phyloP scores from a whole-genome alignment of 2,888 invertebrate species.

The Cataglyphis rosenhaueri region DNA sequence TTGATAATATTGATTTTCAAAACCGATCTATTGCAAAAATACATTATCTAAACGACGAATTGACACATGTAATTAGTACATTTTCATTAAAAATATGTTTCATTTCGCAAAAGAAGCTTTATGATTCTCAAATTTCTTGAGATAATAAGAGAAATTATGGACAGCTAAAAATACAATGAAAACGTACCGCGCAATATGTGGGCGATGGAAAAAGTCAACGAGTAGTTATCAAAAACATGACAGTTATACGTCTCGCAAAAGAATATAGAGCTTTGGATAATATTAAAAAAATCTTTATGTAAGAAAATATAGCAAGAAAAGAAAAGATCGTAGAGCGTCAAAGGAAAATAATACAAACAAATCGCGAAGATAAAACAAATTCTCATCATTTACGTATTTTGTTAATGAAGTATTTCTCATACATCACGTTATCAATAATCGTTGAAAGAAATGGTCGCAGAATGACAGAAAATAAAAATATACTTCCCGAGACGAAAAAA shows the following conservation, averaged over 20 bases:
- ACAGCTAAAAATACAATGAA: not conserved
- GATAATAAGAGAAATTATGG: not conserved
- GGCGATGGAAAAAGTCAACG: not conserved
- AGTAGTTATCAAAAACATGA: slow-evolving; percentile 26
- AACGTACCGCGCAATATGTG: not conserved
- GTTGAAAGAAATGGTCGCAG: not conserved
- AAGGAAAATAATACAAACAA: slow-evolving; percentile 29
- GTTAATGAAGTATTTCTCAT: slow-evolving; percentile 21
- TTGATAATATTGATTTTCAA: not conserved
- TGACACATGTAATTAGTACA: not conserved
- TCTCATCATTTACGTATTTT: slow-evolving; percentile 52
- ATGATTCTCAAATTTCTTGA: not conserved
- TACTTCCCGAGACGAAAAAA: not conserved
- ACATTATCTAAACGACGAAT: not conserved
- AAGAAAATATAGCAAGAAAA: slow-evolving; percentile 36
- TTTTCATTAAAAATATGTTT: slow-evolving; percentile 2
- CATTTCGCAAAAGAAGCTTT: not conserved
- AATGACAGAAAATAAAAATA: slow-evolving; percentile 1
- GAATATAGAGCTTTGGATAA: not conserved
- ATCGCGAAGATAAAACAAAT: slow-evolving; percentile 59
- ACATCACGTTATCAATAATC: not conserved
- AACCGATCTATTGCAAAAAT: not conserved
- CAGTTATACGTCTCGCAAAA: slow-evolving; percentile 20
- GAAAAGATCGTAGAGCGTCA: not conserved
- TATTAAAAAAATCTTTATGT: slow-evolving; percentile 59